Base-by-base conservation (phyloP, 2,888 invertebrate species). In the Caenorhabditis macrosperma region DNA sequence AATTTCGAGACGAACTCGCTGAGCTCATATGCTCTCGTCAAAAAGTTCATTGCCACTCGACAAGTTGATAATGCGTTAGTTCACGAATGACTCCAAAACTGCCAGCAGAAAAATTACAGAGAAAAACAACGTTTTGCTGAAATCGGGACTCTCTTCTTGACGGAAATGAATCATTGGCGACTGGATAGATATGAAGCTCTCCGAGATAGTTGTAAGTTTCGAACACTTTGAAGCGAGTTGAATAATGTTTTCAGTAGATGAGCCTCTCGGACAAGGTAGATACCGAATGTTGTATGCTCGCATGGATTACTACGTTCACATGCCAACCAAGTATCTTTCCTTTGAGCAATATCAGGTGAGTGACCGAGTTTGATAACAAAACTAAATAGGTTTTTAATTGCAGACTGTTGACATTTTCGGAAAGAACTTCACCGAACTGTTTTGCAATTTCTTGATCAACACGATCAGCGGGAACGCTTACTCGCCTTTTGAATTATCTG, bases 341-440 rank as follows among this genome's bases (percentile, higher is more conserved):
- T 67, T 79, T 7, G 63, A 63, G 30, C 79, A 79, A 28, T 79
- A 72, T 57, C 78, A 77, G 68, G 68, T 77, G 33, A n/a, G n/a
- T 46, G 7, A 5, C 9, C n/a, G n/a, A n/a, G n/a, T n/a, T n/a
- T n/a, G n/a, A n/a, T n/a, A n/a, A n/a, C n/a, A n/a, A n/a, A n/a
- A n/a, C n/a, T n/a, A n/a, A n/a, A n/a, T n/a, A n/a, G n/a, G n/a
- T n/a, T n/a, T n/a, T n/a, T n/a, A n/a, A 33, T 60, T 69, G 15
- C 77, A 78, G 67, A 66, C 59, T 20, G 79, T 79, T 9, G 71
- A 79, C 15, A 75, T 79, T 9, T 79, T 79, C 24, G 79, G 79
- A 4, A 57, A 75, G 26, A 68, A 69, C 33, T 60, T 64, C 5
- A 44, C 60, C 0, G 12, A 10, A 1, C 30, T 57, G 0, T 79